Percentiles rank a stretch among this genome's conserved stretches.
These are phyloP conservation scores for Chrysocyon brachyurus DNA, from an alignment of 2,797 vertebrate species.

Conservation along the genomic window DNA sequence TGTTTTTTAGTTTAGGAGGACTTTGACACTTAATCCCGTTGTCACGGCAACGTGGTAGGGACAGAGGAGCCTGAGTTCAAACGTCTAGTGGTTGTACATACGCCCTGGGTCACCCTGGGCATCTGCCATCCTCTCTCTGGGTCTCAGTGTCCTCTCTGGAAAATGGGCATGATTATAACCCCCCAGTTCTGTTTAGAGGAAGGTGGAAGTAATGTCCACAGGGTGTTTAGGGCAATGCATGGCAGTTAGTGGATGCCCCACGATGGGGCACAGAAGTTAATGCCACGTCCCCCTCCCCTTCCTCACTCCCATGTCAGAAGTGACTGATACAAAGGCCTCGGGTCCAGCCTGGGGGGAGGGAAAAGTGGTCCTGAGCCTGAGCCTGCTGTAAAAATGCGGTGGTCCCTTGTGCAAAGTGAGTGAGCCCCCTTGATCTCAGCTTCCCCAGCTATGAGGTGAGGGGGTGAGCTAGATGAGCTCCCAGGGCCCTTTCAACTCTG, in stretches of 20 bases:
- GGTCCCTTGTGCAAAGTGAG: background rate
- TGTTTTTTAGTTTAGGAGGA: background rate
- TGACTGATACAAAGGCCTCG: background rate
- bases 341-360: background rate
- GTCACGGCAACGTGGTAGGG: background rate
- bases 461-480: background rate
- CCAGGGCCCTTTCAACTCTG: conserved; percentile 48
- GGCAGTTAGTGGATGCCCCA: background rate
- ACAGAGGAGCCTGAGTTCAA: background rate
- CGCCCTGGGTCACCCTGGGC: background rate
- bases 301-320: background rate
- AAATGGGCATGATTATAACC: background rate
- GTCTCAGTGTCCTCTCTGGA: background rate
- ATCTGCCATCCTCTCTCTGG: background rate
- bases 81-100: background rate
- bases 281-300: background rate
- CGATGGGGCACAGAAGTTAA: too few species aligned
- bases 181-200: background rate
- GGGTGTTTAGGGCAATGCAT: background rate
- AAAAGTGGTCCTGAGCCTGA: background rate
- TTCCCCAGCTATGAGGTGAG: background rate
- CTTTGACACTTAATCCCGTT: background rate
- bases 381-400: background rate
- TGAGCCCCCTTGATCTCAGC: background rate
- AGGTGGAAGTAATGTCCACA: background rate